Conservation (phyloP, 2,888 invertebrate genomes). For the Athetis lepigone region DNA sequence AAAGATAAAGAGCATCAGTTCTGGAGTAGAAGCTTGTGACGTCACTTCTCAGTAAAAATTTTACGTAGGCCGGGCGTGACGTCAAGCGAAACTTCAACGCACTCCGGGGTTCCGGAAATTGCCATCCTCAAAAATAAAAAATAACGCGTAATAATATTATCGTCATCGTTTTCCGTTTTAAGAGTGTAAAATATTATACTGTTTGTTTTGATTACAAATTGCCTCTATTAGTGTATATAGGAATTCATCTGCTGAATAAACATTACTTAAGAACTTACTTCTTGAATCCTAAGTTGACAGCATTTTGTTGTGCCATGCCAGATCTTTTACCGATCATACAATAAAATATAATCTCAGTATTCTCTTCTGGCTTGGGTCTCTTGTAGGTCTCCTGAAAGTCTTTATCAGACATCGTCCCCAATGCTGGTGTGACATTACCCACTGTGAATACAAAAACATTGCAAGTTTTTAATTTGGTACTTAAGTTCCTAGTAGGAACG, state of each 20-base stretch:
- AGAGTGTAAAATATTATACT: too few relatives aligned
- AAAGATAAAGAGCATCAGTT: too few relatives aligned
- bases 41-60: too few relatives aligned
- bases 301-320: slow-evolving; percentile 91
- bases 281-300: slow-evolving; percentile 90
- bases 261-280: slow-evolving; percentile 85
- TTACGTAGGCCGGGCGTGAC: too few relatives aligned
- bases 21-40: too few relatives aligned
- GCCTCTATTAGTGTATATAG: too few relatives aligned
- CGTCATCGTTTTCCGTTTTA: too few relatives aligned
- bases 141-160: too few relatives aligned
- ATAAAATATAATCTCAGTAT: slow-evolving; percentile 92
- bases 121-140: too few relatives aligned
- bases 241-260: background rate
- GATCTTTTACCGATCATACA: slow-evolving; percentile 93
- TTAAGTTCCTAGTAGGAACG: background rate
- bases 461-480: background rate
- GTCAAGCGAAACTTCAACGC: too few relatives aligned
- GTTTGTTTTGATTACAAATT: too few relatives aligned
- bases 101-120: too few relatives aligned
- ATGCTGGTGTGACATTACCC: slow-evolving; percentile 83
- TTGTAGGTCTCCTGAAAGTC: slow-evolving; percentile 91
- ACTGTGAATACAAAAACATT: slow-evolving; percentile 79
- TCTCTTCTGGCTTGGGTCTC: slow-evolving; percentile 89
- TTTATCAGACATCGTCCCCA: slow-evolving; percentile 84